These are phyloP conservation scores for Kradibia gibbosae DNA, from an alignment of 1,140 invertebrate species.

Conservation along the genomic window DNA sequence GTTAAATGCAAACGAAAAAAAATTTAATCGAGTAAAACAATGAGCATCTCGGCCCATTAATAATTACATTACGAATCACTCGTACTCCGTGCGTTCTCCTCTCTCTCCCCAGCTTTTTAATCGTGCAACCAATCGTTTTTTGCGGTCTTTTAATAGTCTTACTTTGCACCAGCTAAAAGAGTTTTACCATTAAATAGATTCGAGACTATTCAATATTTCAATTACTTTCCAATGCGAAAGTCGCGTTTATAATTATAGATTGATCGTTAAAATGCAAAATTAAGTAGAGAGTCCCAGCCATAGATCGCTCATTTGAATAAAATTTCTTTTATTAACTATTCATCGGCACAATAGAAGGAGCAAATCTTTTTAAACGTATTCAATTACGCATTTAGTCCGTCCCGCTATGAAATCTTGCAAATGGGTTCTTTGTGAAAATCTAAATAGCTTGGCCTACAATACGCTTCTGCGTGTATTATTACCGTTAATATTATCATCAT, in stretches of 20 bases:
- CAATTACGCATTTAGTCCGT: neutral
- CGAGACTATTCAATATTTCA: neutral
- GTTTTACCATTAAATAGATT: neutral
- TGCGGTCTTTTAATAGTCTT: neutral
- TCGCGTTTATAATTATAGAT: neutral
- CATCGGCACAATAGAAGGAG: neutral
- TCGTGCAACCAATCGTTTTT: neutral
- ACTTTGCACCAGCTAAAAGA: too few species aligned
- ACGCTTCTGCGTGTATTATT: neutral
- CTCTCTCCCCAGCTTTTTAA: neutral
- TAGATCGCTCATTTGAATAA: neutral
- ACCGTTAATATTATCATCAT: neutral
- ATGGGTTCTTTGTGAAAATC: neutral
- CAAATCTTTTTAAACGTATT: neutral
- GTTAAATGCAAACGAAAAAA: neutral
- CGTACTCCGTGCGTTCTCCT: neutral
- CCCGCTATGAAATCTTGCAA: neutral
- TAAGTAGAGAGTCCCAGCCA: neutral
- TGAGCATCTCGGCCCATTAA: neutral
- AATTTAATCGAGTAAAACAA: neutral
- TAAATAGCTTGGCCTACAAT: neutral
- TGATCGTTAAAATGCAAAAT: neutral
- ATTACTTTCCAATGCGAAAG: neutral
- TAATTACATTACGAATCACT: too few species aligned
- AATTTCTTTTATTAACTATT: neutral